Conservation (phyloP, 2,888 invertebrate species). For the Strigamia maritima region DNA sequence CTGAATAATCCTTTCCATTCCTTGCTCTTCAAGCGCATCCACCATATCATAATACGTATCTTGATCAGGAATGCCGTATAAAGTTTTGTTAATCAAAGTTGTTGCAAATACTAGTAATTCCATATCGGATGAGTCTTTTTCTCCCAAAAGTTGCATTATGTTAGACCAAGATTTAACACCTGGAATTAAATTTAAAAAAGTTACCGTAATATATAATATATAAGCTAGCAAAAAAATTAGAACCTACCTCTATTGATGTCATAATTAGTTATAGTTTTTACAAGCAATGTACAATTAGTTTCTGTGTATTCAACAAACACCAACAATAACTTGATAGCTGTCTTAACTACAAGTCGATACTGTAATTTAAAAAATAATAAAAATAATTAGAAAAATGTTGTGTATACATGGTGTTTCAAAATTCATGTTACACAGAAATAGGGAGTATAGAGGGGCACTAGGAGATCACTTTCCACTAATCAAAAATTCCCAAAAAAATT, state of each 20-base stretch:
- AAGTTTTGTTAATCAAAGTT: constrained; percentile 89
- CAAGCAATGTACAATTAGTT: constrained; percentile 83
- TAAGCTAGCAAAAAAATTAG: neutral
- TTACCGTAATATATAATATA: neutral
- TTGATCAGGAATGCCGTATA: constrained; percentile 89
- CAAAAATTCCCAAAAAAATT: too few species aligned
- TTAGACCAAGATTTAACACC: constrained; percentile 69
- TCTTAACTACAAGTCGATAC: constrained; percentile 95
- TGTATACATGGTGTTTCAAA: neutral
- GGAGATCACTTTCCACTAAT: too few species aligned
- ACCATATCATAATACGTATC: constrained; percentile 97
- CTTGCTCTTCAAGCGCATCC: constrained; percentile 90
- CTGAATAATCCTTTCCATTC: constrained; percentile 80
- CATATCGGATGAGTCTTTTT: constrained; percentile 93
- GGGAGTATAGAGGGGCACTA: too few species aligned
- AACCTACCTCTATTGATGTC: constrained; percentile 65
- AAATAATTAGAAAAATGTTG: constrained; percentile 37
- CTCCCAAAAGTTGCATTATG: constrained; percentile 79
- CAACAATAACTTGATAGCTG: constrained; percentile 89
- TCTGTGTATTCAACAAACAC: constrained; percentile 99
- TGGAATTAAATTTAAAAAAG: constrained; percentile 48
- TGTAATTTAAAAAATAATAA: constrained; percentile 46
- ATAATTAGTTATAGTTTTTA: constrained; percentile 82
- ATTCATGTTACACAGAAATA: too few species aligned
- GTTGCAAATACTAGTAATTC: constrained; percentile 94